Conservation (phyloP, 2,888 invertebrate species). For the Aspidapion aeneum region DNA sequence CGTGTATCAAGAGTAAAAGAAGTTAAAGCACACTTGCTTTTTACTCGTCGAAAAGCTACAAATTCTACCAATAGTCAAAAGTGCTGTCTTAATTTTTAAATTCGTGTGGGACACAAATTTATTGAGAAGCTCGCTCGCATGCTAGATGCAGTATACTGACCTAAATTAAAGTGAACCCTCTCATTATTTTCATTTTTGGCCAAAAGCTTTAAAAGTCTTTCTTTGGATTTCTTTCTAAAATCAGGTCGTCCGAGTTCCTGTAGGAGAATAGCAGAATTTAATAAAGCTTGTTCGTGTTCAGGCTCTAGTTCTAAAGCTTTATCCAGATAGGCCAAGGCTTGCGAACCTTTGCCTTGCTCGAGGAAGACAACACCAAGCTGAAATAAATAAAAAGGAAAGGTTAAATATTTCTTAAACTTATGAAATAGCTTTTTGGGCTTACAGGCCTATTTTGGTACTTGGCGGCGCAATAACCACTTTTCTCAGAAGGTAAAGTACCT, state of each 20-base stretch:
- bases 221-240: constrained; percentile 72
- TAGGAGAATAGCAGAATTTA: constrained; percentile 92
- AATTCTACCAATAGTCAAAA: no score
- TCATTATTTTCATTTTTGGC: constrained; percentile 79
- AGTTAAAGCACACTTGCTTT: no score
- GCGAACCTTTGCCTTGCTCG: constrained; percentile 87
- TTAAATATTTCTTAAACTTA: constrained; percentile 2
- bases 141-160: background rate
- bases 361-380: constrained; percentile 91
- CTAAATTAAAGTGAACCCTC: constrained; percentile 87
- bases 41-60: no score
- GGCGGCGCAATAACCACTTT: background rate
- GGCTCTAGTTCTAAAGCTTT: constrained; percentile 91
- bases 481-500: no score
- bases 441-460: no score
- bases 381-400: no score
- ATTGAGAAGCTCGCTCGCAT: no score
- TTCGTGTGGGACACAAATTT: no score
- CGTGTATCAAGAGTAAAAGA: no score
- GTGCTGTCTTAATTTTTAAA: no score
- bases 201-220: constrained; percentile 76
- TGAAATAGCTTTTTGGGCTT: no score
- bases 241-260: constrained; percentile 85
- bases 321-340: constrained; percentile 88
- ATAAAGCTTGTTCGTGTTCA: constrained; percentile 89